A percentile compares a stretch with the other conserved stretches of the same genome.
phyloP scores from a whole-genome alignment of 2,888 invertebrate genomes.

The Chloromyia formosa region DNA sequence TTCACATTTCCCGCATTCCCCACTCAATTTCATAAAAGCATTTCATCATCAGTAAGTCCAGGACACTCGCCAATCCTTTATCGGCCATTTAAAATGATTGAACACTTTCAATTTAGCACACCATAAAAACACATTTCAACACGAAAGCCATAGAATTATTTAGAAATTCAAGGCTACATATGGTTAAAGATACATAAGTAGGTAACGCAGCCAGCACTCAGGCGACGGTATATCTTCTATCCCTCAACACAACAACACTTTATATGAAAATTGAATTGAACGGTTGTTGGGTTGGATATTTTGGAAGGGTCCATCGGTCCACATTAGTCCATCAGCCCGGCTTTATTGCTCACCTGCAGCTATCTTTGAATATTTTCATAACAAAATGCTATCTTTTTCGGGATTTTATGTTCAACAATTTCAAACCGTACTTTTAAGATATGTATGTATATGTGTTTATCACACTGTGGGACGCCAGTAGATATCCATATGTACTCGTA shows the following conservation, averaged over 20 bases:
- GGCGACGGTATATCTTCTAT: too few relatives aligned
- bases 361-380: slow-evolving; percentile 42
- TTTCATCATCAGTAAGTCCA: too few relatives aligned
- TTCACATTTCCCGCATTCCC: too few relatives aligned
- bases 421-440: too few relatives aligned
- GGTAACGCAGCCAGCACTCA: neutral
- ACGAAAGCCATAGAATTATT: neutral
- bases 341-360: slow-evolving; percentile 31
- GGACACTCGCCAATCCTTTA: slow-evolving; percentile 14
- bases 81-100: slow-evolving; percentile 39
- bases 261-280: slow-evolving; percentile 36
- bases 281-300: slow-evolving; percentile 4
- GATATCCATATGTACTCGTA: too few relatives aligned
- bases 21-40: too few relatives aligned
- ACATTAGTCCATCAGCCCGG: neutral
- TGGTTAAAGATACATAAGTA: neutral
- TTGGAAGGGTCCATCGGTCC: slow-evolving; percentile 27
- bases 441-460: too few relatives aligned
- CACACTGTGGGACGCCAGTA: too few relatives aligned
- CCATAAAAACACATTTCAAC: neutral
- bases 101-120: slow-evolving; percentile 15
- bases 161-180: too few relatives aligned
- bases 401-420: slow-evolving; percentile 27
- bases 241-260: neutral
- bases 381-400: slow-evolving; percentile 29